These are phyloP conservation scores for Deroplatys truncata DNA, from an alignment of 2,888 invertebrate species.

Conservation along the genomic window DNA sequence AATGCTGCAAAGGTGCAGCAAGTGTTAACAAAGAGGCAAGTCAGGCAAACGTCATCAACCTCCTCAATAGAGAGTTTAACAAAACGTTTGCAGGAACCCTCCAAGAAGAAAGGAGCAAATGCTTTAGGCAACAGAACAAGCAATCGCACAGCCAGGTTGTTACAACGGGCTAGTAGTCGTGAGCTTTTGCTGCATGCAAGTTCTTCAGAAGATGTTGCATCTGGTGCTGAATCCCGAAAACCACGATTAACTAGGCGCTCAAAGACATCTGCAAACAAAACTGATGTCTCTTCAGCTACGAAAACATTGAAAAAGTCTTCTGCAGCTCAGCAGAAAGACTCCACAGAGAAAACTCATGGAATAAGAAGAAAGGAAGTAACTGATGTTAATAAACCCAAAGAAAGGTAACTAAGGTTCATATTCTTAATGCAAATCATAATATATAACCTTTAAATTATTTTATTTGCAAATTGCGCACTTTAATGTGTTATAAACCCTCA, in stretches of 20 bases:
- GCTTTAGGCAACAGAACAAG: conserved; percentile 1
- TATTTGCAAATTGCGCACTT: not conserved
- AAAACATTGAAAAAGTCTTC: not conserved
- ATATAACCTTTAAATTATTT: not conserved
- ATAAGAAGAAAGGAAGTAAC: not conserved
- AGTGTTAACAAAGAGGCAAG: not conserved
- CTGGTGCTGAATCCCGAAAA: conserved; percentile 36
- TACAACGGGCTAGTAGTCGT: conserved; percentile 50
- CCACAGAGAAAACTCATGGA: not conserved
- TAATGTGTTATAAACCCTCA: not conserved
- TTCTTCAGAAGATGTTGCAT: conserved; percentile 50
- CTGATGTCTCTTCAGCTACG: not conserved
- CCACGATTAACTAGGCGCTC: conserved; percentile 13
- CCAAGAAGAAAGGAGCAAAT: conserved; percentile 29
- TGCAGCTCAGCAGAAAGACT: not conserved
- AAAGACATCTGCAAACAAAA: not conserved
- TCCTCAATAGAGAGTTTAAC: conserved; percentile 40
- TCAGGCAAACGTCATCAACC: conserved; percentile 41
- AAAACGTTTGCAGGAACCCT: conserved; percentile 26
- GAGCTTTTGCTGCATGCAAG: conserved; percentile 42
- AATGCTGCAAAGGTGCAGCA: not conserved
- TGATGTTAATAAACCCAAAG: conserved; percentile 1
- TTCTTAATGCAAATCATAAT: too few relatives aligned
- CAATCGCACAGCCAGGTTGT: conserved; percentile 42
- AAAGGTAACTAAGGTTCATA: not conserved